Base-by-base conservation (phyloP, 2,113 vertebrate genomes). In the Alethe castanea region DNA sequence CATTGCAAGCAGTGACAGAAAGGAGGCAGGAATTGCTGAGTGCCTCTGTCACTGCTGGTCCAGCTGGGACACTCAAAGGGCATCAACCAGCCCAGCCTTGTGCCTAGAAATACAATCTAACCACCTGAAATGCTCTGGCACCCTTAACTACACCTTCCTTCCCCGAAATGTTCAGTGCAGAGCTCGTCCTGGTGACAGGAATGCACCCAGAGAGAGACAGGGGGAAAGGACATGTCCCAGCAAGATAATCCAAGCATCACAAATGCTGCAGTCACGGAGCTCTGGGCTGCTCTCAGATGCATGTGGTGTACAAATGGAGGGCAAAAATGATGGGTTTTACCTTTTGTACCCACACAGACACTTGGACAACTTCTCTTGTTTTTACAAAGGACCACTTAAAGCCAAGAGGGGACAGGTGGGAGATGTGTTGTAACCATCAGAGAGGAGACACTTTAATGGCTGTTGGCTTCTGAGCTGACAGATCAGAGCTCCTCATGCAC, bases 51-150 rank as follows among this genome's bases (percentile, higher is more conserved):
- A 56, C 81, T 84, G 48, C 67, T 40, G 48, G 60, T 73, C 92
- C 73, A 50, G 47, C 80, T 78, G 35, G 9, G 52, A 84, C 56
- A 52, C 77, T 71, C 70, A 56, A 13, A 78, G 77, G 40, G 44
- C 65, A 84, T 61, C 44, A 89, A 59, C 88, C 71, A 92, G 83
- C 59, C 73, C 83, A 89, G 86, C 61, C 81, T 78, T 79, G 64
- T 45, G 77, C 77, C 83, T 71, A 81, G 92, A 97, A 95, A 94
- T 28, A 70, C 8, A 66, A 69, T 53, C 53, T 23, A 89, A 69
- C 25, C 91, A 91, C 80, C 83, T 96, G 94, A 69, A 79, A 92
- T 16, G 35, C 81, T 48, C 14, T 94, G 89, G 89, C 88, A 84
- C 23, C 72, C 69, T 64, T 44, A 64, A 3, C 52, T 40, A 17